Percentiles rank a stretch among this genome's conserved stretches.
Evolutionary conservation across 30 jellyfish, hydroid and myxozoan species (phyloP).

Genomic region (Aurelia sp.): DNA sequence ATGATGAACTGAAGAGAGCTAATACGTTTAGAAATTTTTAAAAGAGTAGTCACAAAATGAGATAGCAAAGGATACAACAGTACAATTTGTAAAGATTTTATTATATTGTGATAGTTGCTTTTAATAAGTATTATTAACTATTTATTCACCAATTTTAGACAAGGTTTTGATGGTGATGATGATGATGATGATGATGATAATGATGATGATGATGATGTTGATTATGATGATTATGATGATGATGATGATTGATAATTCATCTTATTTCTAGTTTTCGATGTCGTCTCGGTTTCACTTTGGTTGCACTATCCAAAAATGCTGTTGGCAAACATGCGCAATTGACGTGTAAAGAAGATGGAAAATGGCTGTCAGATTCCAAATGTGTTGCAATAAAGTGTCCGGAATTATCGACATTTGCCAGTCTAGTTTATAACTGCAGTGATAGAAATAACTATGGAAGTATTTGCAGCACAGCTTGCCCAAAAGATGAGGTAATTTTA

Average conservation of each 20-base stretch:
- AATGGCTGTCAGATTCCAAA: conserved; percentile 78
- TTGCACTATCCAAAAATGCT: conserved; percentile 15
- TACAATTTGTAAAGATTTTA: no score
- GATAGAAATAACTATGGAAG: conserved; percentile 73
- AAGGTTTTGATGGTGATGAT: neutral
- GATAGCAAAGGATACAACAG: no score
- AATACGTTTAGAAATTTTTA: no score
- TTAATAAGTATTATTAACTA: no score
- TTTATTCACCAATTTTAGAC: no score
- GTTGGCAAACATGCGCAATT: conserved; percentile 59
- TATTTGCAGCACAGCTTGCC: conserved; percentile 78
- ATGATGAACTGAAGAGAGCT: no score
- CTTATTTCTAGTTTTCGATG: conserved; percentile 74
- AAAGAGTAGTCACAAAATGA: no score
- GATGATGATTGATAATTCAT: neutral
- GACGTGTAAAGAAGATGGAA: conserved; percentile 79
- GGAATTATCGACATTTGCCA: conserved; percentile 31
- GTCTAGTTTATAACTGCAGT: conserved; percentile 77
- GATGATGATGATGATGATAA: neutral
- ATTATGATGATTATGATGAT: neutral
- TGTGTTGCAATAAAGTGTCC: conserved; percentile 79
- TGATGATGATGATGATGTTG: neutral
- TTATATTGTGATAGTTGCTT: no score
- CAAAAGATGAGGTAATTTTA: conserved; percentile 46
- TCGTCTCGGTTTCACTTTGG: conserved; percentile 68